Evolutionary conservation across 2,113 vertebrate genomes (phyloP), one percentile per base, ranked within the genome.

Genomic region (Gracilinanus agilis): DNA sequence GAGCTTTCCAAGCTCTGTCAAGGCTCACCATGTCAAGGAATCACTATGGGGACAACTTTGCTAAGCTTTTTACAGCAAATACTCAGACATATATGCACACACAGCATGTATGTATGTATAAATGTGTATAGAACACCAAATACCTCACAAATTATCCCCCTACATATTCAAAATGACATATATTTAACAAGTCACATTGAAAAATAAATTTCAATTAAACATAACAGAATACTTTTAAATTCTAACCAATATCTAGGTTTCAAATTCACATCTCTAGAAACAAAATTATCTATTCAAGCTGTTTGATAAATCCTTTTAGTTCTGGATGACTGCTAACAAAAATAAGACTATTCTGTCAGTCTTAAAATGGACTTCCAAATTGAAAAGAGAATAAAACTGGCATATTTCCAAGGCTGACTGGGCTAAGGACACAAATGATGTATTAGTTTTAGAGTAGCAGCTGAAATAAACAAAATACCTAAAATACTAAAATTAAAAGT

Each of bases 251-350:
- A 90, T 61, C 49, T 34, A 96, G 90, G 11, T 75, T 94, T 92
- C 34, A 96, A 94, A 97, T 95, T 92, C 19, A 90, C 44, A 92
- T 93, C 16, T 91, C 95, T 90, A 96, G 0, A 94, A 94, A 61
- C 58, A 96, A 97, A 89, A 95, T 92, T 94, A 96, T 61, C 88
- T 89, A 95, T 40, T 95, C 54, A 93, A 94, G 40, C 29, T 95
- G 91, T 90, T 94, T 91, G 93, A 96, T 91, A 95, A 96, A n/a
- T 91, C 89, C 61, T 97, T 95, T 96, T 95, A 93, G 61, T 91
- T 94, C 94, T 97, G 44, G 53, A 94, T 44, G 24, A 34, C 55
- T 40, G 34, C 9, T 61, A 96, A 90, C 92, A 97, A 97, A 97
- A 91, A 40, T 11, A 49, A 96, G 91, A 94, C 90, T 95, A 95